Base-by-base conservation (phyloP, 2,888 invertebrate genomes). In the Dascillus cervinus region DNA sequence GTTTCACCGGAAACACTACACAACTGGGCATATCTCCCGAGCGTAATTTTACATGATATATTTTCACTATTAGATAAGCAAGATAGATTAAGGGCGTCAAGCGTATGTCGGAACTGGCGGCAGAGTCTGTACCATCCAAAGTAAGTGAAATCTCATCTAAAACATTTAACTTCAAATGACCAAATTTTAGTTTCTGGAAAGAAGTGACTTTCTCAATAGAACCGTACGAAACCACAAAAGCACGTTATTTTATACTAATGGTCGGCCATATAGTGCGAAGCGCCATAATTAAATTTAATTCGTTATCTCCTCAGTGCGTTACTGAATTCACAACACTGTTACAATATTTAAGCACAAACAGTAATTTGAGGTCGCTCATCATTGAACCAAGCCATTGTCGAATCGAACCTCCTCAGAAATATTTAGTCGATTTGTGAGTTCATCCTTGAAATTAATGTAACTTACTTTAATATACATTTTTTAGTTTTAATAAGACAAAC, bases 381-480 rank as follows among this genome's bases (percentile, higher is more conserved):
- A 44, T 66, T 20, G 60, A 65, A 54, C 65, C 66, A 17, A 53
- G 57, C 11, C 62, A 65, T 52, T 64, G 62, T 43, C 57, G 56
- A 37, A 53, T 65, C 32, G 57, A 59, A 41, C 41, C 51, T 22
- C 45, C 55, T 6, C 36, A 39, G 15, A 42, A 41, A 28, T 29
- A 41, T 32, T 33, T 38, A 29, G 36, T 45, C 14, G 43, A 46
- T 32, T 29, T 41, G 46, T 47, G 43, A 42, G 46, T 41, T 8
- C 4, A 17, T 17, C 8, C 8, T 17, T 17, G 4, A 8, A 4
- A 17, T 17, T 17, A 6, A 17, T 6, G 17, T 17, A 17, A 17
- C 8, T 17, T 17, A 6, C 5, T 17, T 17, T 17, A 17, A 6
- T 17, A 15, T 22, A 26, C 15, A 19, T 32, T 13, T 23, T 17